Evolutionary conservation across 2,113 vertebrate species (phyloP), one percentile per base, ranked within the genome.

Genomic region (Helogale parvula): DNA sequence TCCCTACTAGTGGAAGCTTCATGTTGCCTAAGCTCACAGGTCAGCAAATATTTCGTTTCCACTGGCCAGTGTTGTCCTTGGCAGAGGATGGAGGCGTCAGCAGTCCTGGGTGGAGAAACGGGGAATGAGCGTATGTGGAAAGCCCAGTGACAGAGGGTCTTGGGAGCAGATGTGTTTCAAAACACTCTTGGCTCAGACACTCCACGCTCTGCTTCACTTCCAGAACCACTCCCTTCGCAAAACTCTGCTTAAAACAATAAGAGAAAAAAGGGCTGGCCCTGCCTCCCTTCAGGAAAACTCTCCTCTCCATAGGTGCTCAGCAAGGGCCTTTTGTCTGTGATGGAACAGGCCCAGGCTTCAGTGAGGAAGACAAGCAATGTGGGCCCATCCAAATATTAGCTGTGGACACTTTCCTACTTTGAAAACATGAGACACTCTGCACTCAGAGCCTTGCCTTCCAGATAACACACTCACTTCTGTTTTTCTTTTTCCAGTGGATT

Each of bases 331-430:
- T 82, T 91, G 33, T 96, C 93, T 88, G 38, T 13, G 27, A 8
- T 25, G 80, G 86, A 80, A 21, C 82, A 57, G 85, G 88, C 54
- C 29, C 13, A 35, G 74, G 84, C 52, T 47, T 65, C 68, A 33
- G 68, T 35, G 88, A 91, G 87, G 88, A 54, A 89, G 83, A 52
- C 0, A 7, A 10, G 23, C n/a, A 33, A 45, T 35, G 66, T 80
- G 69, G 66, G 93, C 96, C 92, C 96, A 96, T 96, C 94, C 92
- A 98, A 97, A 97, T 96, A 97, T 97, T 97, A 97, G 52, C 83
- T 80, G 74, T 97, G 98, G 97, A 94, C 16, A 6, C 14, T 45
- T 88, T 87, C 94, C 96, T 87, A 29, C 94, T 98, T 90, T 88
- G 79, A 96, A 94, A 98, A 96, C 57, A 96, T 5, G 23, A 95